Conservation (phyloP, 2,797 vertebrate species). For the Caiman crocodilus region DNA sequence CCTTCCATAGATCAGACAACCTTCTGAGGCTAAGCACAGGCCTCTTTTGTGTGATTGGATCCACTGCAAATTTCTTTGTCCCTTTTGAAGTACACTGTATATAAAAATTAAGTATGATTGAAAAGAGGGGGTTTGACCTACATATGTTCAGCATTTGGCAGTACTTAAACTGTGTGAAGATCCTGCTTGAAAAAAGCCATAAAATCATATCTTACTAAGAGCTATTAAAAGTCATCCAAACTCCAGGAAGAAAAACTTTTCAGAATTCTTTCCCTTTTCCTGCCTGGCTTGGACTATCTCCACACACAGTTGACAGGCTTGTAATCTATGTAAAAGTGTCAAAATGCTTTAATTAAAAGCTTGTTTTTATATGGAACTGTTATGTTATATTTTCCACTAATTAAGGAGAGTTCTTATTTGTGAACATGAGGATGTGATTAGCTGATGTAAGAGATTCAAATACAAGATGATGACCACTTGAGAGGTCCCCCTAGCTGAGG, state of each 20-base stretch:
- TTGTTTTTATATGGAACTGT: conserved; percentile 61
- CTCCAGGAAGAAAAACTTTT: background rate
- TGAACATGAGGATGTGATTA: conserved; percentile 65
- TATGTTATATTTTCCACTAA: conserved; percentile 71
- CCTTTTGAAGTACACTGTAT: background rate
- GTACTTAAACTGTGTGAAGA: conserved; percentile 5
- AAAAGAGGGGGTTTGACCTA: conserved; percentile 39
- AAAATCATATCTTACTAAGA: conserved; percentile 31
- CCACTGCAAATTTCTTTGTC: background rate
- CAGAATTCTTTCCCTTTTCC: background rate
- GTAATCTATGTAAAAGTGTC: conserved; percentile 63
- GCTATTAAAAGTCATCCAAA: conserved; percentile 22
- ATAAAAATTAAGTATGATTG: conserved; percentile 24
- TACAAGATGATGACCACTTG: conserved; percentile 24
- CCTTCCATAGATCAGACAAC: background rate
- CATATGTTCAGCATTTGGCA: conserved; percentile 40
- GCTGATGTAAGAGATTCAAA: conserved; percentile 30
- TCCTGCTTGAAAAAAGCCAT: conserved; percentile 25
- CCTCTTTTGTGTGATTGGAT: background rate
- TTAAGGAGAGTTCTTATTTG: conserved; percentile 67
- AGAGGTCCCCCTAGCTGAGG: background rate
- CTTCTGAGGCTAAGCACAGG: background rate
- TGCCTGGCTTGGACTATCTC: conserved; percentile 43
- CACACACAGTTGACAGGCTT: conserved; percentile 58
- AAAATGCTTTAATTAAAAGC: conserved; percentile 65